phyloP scores from a whole-genome alignment of 2,888 invertebrate genomes.

The Drosophila nigritarsus region DNA sequence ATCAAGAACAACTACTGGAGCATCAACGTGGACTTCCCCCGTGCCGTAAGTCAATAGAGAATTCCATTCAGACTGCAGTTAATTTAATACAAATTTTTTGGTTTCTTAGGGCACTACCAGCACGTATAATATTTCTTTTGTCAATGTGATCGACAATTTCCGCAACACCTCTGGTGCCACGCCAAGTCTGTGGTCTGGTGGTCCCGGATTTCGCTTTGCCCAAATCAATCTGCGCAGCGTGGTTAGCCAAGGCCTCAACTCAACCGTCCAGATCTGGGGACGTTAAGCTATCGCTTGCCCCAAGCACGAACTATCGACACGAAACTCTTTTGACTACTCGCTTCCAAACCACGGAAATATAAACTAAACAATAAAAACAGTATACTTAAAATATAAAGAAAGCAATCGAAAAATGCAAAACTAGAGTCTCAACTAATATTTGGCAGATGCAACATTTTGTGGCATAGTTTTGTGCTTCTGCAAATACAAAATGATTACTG shows the following conservation, averaged over 20 bases:
- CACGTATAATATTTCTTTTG: conserved; percentile 48
- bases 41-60: conserved; percentile 47
- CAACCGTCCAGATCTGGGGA: conserved; percentile 74
- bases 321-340: conserved; percentile 2
- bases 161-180: no score
- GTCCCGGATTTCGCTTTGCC: no score
- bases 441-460: not conserved
- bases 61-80: not conserved
- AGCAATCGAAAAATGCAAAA: not conserved
- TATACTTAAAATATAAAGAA: not conserved
- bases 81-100: not conserved
- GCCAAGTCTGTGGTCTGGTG: no score
- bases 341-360: not conserved
- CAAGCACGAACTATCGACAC: not conserved
- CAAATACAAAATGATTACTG: not conserved
- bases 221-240: no score
- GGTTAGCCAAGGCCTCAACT: conserved; percentile 57
- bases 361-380: not conserved
- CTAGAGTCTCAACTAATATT: not conserved
- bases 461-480: not conserved
- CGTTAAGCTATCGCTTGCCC: conserved; percentile 20
- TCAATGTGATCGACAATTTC: conserved; percentile 69
- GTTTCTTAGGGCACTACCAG: conserved; percentile 48
- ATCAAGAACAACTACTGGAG: conserved; percentile 53
- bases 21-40: conserved; percentile 56